Conservation (phyloP, 2,888 invertebrate genomes). For the Empis stercorea region DNA sequence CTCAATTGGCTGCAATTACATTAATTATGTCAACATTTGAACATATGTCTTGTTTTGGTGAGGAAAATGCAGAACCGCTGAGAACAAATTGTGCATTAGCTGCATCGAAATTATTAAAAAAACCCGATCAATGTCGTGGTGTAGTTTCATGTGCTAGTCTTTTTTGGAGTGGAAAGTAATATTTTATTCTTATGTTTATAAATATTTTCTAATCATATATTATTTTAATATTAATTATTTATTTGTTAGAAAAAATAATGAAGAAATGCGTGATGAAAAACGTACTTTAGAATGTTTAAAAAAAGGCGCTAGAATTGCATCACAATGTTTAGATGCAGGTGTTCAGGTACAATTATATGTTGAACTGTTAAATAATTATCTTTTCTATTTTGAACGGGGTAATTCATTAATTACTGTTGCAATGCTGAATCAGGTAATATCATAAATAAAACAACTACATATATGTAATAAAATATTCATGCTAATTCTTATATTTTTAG, state of each 20-base stretch:
- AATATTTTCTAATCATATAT: not conserved
- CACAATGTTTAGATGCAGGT: constrained; percentile 93
- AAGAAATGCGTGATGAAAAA: constrained; percentile 74
- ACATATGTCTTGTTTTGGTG: constrained; percentile 85
- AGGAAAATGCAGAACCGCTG: constrained; percentile 94
- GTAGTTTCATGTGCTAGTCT: constrained; percentile 89
- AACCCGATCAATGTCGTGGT: constrained; percentile 95
- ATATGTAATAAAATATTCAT: too few relatives aligned
- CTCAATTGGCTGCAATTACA: constrained; percentile 90
- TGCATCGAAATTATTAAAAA: constrained; percentile 89
- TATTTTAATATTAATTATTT: constrained; percentile 1
- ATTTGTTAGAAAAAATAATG: constrained; percentile 26
- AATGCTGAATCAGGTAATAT: constrained; percentile 42
- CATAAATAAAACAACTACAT: too few relatives aligned
- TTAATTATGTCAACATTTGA: constrained; percentile 92
- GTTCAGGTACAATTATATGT: constrained; percentile 94
- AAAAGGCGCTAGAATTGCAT: constrained; percentile 87
- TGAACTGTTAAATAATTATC: constrained; percentile 86
- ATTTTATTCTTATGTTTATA: too few relatives aligned
- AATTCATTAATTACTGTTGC: constrained; percentile 47
- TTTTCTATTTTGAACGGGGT: constrained; percentile 84
- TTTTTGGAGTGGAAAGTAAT: constrained; percentile 83
- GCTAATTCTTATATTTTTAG: constrained; percentile 43
- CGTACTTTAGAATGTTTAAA: constrained; percentile 90
- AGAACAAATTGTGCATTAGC: constrained; percentile 92